Percentiles rank a stretch among this genome's conserved stretches.
phyloP scores from a whole-genome alignment of 2,888 invertebrate species.

The Physocephala rufipes region DNA sequence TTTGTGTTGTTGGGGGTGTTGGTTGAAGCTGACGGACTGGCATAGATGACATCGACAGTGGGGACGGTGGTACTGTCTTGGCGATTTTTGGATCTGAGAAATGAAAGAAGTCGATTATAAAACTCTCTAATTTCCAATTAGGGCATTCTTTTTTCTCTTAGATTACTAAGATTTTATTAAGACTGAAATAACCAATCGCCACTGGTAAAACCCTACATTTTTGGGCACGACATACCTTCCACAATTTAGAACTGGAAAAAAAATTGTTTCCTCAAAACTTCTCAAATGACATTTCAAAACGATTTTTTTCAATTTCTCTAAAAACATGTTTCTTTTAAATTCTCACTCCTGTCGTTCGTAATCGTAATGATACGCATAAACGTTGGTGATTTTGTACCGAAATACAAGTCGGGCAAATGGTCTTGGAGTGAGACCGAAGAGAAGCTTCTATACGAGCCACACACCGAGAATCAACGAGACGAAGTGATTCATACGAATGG shows the following conservation, averaged over 20 bases:
- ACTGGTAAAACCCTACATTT: background rate
- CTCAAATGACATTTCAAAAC: conserved; percentile 5
- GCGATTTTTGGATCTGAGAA: conserved; percentile 58
- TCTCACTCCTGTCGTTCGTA: background rate
- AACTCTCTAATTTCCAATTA: background rate
- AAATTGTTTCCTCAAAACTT: background rate
- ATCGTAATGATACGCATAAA: conserved; percentile 55
- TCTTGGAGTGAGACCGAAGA: conserved; percentile 54
- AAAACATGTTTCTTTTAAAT: background rate
- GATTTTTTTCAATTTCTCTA: background rate
- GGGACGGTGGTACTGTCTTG: conserved; percentile 52
- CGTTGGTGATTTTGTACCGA: conserved; percentile 52
- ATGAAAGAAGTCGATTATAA: background rate
- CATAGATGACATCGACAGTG: conserved; percentile 56
- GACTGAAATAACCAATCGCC: no score
- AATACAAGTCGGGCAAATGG: conserved; percentile 59
- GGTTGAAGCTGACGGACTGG: conserved; percentile 59
- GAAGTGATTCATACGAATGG: conserved; percentile 51
- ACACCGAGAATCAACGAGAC: conserved; percentile 42
- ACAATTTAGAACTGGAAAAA: background rate
- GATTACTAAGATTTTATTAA: no score
- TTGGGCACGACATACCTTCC: background rate
- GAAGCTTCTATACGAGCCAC: conserved; percentile 49
- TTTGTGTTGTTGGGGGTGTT: conserved; percentile 41
- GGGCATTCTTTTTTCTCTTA: no score